Base-by-base conservation (phyloP, 2,888 invertebrate genomes). In the Scaptomyza cyrtandrae region DNA sequence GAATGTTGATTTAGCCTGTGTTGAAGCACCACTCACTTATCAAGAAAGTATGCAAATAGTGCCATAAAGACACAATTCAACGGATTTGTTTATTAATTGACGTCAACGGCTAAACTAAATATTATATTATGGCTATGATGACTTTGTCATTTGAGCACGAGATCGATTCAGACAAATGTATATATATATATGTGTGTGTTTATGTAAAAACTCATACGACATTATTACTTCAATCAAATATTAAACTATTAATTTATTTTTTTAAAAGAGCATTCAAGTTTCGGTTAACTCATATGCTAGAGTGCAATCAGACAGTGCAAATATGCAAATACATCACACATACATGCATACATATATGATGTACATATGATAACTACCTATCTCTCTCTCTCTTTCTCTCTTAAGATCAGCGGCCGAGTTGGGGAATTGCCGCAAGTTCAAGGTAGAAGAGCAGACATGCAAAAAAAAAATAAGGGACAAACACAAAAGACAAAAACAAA, bases 1-100 rank as follows among this genome's bases (percentile, higher is more conserved):
- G 6, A 24, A n/a, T n/a, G 11, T 33, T 14, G 13, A 14, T 37
- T 14, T 19, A 19, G 29, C n/a, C 37, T 14, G 37, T 13, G 66
- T 24, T 49, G 14, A 11, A 24, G 31, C n/a, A n/a, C n/a, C n/a
- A n/a, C n/a, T n/a, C 58, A 48, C 52, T 45, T 70, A 70, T 60
- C 61, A 71, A 55, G 44, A 45, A 56, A 67, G 66, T 52, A 69
- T 52, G 71, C 63, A 71, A 69, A 69, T 62, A 69, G 62, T 52
- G 54, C 35, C 24, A 46, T 49, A 41, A 41, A 50, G 39, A 71
- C 41, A 64, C 29, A 37, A 27, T 37, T 4, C 43, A 52, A 45
- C 65, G 48, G 75, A 73, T 73, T 73, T 71, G 60, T 70, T 74
- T 64, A 64, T 70, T 74, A 74, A 74, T 74, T 74, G 73, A 75